Evolutionary conservation across 2,797 vertebrate genomes (phyloP).

Genomic region (Ctenopoma multispine): DNA sequence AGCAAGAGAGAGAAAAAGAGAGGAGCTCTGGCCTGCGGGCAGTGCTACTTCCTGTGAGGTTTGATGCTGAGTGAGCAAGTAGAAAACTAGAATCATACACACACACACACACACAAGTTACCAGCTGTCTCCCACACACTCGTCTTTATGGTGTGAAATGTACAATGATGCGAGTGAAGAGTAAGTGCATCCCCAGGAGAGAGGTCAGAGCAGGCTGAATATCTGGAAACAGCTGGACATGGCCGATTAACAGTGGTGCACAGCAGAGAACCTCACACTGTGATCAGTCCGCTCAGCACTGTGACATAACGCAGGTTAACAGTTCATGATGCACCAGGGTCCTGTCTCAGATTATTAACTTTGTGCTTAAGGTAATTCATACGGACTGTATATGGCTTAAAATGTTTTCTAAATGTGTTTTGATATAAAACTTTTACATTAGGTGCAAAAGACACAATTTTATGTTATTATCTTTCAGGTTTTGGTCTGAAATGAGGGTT

Average conservation of each 20-base stretch:
- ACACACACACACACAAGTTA: slow-evolving; percentile 11
- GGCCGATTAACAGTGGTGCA: slow-evolving; percentile 18
- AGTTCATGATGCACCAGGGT: slow-evolving; percentile 23
- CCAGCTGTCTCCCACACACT: slow-evolving; percentile 18
- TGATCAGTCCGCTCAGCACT: slow-evolving; percentile 48
- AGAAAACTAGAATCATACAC: slow-evolving; percentile 41
- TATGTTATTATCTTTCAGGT: not conserved
- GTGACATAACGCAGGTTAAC: slow-evolving; percentile 37
- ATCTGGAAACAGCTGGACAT: slow-evolving; percentile 64
- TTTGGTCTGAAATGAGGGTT: slow-evolving; percentile 1
- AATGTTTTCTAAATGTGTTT: slow-evolving; percentile 17
- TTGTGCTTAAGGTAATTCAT: slow-evolving; percentile 44
- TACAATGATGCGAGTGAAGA: slow-evolving; percentile 25
- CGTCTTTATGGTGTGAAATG: slow-evolving; percentile 1
- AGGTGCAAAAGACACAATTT: not conserved
- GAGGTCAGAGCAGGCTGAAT: slow-evolving; percentile 26
- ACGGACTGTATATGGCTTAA: not conserved
- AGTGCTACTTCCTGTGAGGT: slow-evolving; percentile 39
- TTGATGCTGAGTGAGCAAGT: slow-evolving; percentile 59
- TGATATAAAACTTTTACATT: slow-evolving; percentile 10
- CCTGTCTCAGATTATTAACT: slow-evolving; percentile 56
- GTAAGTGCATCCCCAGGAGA: slow-evolving; percentile 26
- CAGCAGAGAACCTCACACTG: slow-evolving; percentile 25
- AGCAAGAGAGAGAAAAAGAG: slow-evolving; percentile 16
- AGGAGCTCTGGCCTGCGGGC: slow-evolving; percentile 38